Conservation (phyloP, 2,113 vertebrate species). For the Gnathonemus longibarbis region DNA sequence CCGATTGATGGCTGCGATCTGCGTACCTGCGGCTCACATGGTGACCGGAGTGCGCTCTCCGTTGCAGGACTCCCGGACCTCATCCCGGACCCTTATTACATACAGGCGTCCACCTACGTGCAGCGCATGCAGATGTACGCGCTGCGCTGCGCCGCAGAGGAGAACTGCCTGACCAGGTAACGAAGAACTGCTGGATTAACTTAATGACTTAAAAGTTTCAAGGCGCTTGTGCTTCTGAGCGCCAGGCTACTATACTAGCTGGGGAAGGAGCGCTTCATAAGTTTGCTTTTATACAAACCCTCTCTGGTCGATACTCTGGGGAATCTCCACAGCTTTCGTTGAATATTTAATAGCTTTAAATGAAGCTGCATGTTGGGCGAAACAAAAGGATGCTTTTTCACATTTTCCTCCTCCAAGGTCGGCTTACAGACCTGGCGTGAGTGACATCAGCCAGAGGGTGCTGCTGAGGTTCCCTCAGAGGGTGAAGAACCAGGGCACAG, state of each 20-base stretch:
- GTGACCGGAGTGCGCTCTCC: background rate
- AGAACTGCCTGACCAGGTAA: slow-evolving; percentile 74
- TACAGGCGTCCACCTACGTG: slow-evolving; percentile 70
- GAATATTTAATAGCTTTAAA: background rate
- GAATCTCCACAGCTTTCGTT: background rate
- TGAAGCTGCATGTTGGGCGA: background rate
- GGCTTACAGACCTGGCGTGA: slow-evolving; percentile 57
- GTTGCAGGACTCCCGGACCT: slow-evolving; percentile 68
- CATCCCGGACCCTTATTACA: slow-evolving; percentile 68
- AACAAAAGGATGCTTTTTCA: background rate
- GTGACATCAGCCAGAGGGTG: slow-evolving; percentile 65
- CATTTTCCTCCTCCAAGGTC: slow-evolving; percentile 50
- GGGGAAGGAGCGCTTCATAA: background rate
- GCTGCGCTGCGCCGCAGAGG: slow-evolving; percentile 72
- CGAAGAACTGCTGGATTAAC: background rate
- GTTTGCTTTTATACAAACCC: background rate
- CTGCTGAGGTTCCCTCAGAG: slow-evolving; percentile 74
- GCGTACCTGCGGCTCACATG: background rate
- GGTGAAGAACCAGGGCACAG: slow-evolving; percentile 69
- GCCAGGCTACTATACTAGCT: background rate
- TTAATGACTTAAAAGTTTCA: background rate
- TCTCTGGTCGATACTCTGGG: background rate
- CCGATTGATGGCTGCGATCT: background rate
- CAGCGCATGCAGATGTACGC: slow-evolving; percentile 73
- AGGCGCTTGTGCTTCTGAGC: background rate